Evolutionary conservation across 2,797 vertebrate genomes (phyloP).

Genomic region (Aeoliscus strigatus): DNA sequence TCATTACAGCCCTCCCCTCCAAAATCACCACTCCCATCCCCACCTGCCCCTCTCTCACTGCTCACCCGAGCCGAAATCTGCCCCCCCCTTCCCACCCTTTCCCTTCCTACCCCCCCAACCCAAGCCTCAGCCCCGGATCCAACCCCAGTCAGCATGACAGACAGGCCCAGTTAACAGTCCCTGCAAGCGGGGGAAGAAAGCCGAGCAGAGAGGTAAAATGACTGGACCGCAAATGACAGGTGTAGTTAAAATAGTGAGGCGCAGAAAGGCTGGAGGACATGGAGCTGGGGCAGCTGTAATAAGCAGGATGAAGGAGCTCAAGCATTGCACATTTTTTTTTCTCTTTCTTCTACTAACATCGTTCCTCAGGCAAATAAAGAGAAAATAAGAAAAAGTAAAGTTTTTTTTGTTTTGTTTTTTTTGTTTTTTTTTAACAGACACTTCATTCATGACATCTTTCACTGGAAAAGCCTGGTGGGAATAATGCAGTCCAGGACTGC

Average conservation of each 20-base stretch:
- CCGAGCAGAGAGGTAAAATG: slow-evolving; percentile 72
- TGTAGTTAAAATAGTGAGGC: slow-evolving; percentile 79
- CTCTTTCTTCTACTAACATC: slow-evolving; percentile 63
- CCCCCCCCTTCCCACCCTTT: slow-evolving; percentile 45
- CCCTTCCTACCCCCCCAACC: slow-evolving; percentile 48
- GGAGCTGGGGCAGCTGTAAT: slow-evolving; percentile 63
- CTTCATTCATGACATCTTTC: slow-evolving; percentile 39
- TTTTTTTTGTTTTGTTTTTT: no score
- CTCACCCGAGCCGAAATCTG: slow-evolving; percentile 56
- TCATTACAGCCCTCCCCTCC: slow-evolving; percentile 65
- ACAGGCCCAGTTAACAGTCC: slow-evolving; percentile 76
- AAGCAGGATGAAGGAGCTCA: slow-evolving; percentile 71
- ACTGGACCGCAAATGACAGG: slow-evolving; percentile 81
- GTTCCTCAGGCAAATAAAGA: slow-evolving; percentile 68
- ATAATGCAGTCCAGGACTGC: no score
- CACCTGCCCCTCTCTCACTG: slow-evolving; percentile 38
- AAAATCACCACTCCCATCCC: slow-evolving; percentile 55
- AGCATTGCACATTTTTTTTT: slow-evolving; percentile 62
- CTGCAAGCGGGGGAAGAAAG: slow-evolving; percentile 66
- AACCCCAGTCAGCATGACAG: slow-evolving; percentile 70
- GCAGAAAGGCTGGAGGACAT: slow-evolving; percentile 74
- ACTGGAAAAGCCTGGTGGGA: no score
- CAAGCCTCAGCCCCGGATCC: slow-evolving; percentile 41
- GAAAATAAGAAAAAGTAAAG: slow-evolving; percentile 68
- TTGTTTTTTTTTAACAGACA: slow-evolving; percentile 39